Evolutionary conservation across 2,888 invertebrate species (phyloP), one percentile per base, ranked within the genome.

Genomic region (Leucophenga montana): DNA sequence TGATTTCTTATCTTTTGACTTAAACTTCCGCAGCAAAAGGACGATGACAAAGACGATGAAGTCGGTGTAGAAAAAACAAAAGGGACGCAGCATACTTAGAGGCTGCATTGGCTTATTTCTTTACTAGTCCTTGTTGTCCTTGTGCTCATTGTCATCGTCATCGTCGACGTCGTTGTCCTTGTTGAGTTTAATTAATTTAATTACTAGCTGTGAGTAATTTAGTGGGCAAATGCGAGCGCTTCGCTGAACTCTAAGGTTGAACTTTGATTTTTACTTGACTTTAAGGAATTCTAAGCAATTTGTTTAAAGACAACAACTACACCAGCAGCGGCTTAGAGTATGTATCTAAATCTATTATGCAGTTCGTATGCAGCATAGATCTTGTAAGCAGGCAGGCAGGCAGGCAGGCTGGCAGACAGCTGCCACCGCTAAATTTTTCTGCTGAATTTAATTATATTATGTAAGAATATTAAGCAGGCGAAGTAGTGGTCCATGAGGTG

Each of bases 141-240:
- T 27, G 46, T 46, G 46, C 46, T 46, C 57, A n/a, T 57, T 33
- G 67, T 75, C 75, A 72, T 71, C 61, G 70, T 65, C 67, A 72
- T 73, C 72, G 72, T 72, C 71, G 68, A 64, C 72, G 73, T 8
- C 68, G 75, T 78, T 22, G 16, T 20, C 50, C 8, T 70, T 75
- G 73, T 83, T 84, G 85, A 78, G 78, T 77, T 80, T 83, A 86
- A 85, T 85, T 85, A 86, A 85, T 85, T 85, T 85, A 86, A 85
- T 86, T 86, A 86, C 85, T 83, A 75, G 74, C 78, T 79, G 80
- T 80, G 85, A 77, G 81, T 82, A 83, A 85, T 81, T 83, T 80
- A 84, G 78, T 84, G 82, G 78, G 75, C 81, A 80, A 74, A 74
- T 75, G 73, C 75, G 75, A 78, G 84, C 74, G 70, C 77, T 78